Conservation (phyloP, 2,888 invertebrate genomes). For the Rhogogaster chlorosoma region DNA sequence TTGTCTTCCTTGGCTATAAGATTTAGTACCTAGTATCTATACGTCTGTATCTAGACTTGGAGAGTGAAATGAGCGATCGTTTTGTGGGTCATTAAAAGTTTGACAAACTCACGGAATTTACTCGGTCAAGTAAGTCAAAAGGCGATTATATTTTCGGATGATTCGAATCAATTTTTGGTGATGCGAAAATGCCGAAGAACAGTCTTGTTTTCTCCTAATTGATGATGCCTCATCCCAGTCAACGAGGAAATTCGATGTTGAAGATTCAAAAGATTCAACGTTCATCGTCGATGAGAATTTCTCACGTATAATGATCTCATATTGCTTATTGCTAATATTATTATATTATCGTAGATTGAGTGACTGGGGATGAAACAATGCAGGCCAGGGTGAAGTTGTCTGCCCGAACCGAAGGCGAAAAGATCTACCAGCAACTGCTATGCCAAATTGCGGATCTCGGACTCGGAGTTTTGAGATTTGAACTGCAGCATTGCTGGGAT, state of each 20-base stretch:
- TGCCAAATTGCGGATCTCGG: constrained; percentile 1
- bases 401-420: no score
- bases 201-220: background rate
- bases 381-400: no score
- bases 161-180: background rate
- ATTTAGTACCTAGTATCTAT: background rate
- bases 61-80: constrained; percentile 2
- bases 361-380: no score
- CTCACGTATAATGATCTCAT: no score
- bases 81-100: constrained; percentile 6
- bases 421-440: constrained; percentile 16
- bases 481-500: constrained; percentile 27
- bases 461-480: constrained; percentile 1
- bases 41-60: background rate
- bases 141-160: background rate
- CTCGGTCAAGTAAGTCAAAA: background rate
- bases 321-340: no score
- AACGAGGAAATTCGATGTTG: background rate
- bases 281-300: background rate
- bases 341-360: no score
- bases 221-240: background rate
- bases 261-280: no score
- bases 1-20: background rate
- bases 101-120: background rate
- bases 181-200: background rate